Evolutionary conservation across 2,888 invertebrate species (phyloP), one percentile per base, ranked within the genome.

Genomic region (Spilarctia lutea): DNA sequence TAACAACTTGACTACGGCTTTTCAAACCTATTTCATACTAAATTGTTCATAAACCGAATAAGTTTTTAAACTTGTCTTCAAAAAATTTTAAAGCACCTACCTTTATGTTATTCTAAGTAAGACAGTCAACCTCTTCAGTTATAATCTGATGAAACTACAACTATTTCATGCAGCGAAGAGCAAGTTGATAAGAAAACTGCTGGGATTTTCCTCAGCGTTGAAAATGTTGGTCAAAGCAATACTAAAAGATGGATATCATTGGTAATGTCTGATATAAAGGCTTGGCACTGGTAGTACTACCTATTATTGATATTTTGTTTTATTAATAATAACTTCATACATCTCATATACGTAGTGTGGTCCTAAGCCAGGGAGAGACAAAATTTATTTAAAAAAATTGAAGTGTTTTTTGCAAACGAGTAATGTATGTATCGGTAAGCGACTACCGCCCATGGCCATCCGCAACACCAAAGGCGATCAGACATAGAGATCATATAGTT

Each of bases 131-230:
- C 68, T 52, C 35, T 70, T 16, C 27, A 30, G 24, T n/a, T 20
- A 52, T 60, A 52, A 75, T 75, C 75, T 75, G 71, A 75, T 75
- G 68, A 75, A 75, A 75, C 68, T 33, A 52, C 42, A 68, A 63
- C 75, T 63, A 65, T 75, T 71, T 65, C 33, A 72, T 71, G 52
- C 48, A 68, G 71, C 71, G 72, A 75, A 71, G 71, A 52, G 71
- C 65, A 63, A 63, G 66, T 39, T 72, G 71, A 75, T 75, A 68
- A 68, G 45, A 63, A 63, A 63, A 68, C 35, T 72, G 48, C 63
- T 72, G 35, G 71, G 48, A 67, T 60, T 48, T 35, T 63, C 71
- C 68, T 39, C n/a, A 24, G 27, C n/a, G n/a, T 42, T 60, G 56
- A 56, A 60, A 68, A 42, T 45, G 70, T 66, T 71, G 56, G 65